These are phyloP conservation scores for Troilus luridus DNA, from an alignment of 2,888 invertebrate species.

Conservation along the genomic window DNA sequence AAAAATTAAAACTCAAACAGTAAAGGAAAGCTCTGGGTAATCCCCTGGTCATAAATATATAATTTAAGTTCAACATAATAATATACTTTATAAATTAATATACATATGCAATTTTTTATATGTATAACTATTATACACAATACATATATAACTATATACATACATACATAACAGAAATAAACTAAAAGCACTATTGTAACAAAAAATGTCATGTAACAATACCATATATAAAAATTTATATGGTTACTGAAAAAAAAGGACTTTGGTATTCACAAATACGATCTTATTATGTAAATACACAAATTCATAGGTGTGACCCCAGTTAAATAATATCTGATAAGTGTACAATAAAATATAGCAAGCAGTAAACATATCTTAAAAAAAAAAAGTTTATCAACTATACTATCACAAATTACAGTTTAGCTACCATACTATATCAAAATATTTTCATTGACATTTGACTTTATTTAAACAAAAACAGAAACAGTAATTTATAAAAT, in stretches of 20 bases:
- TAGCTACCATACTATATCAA: not conserved
- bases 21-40: slow-evolving; percentile 47
- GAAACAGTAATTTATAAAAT: not conserved
- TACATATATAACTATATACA: slow-evolving; percentile 15
- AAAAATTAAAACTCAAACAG: not conserved
- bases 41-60: slow-evolving; percentile 27
- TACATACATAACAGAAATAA: slow-evolving; percentile 49
- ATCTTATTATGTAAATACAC: not conserved
- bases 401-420: slow-evolving; percentile 21
- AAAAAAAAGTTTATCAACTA: not conserved
- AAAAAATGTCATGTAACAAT: slow-evolving; percentile 1
- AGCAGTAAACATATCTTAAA: not conserved
- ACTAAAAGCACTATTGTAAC: slow-evolving; percentile 13
- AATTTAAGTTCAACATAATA: slow-evolving; percentile 17
- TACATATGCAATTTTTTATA: slow-evolving; percentile 16
- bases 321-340: not conserved
- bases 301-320: not conserved
- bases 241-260: not conserved
- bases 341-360: not conserved
- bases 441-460: not conserved
- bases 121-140: slow-evolving; percentile 38
- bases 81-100: slow-evolving; percentile 25
- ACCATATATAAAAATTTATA: slow-evolving; percentile 37
- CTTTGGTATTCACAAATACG: not conserved
- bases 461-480: not conserved